Percentiles rank a stretch among this genome's conserved stretches.
These are phyloP conservation scores for Promerops cafer DNA, from an alignment of 2,113 vertebrate genomes.

Conservation along the genomic window DNA sequence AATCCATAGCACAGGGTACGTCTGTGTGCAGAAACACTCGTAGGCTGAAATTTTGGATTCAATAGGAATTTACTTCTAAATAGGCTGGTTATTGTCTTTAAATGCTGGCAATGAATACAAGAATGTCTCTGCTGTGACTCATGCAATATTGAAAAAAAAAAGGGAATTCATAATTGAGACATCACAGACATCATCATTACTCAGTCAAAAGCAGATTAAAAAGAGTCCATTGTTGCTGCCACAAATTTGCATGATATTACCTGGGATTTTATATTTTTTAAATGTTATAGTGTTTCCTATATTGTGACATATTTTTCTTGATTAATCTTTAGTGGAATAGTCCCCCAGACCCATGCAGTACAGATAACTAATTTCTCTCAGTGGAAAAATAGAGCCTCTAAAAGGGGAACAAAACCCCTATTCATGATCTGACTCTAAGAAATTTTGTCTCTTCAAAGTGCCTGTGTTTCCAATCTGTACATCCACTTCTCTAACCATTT, in stretches of 20 bases:
- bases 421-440: background rate
- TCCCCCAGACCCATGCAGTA: background rate
- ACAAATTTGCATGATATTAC: background rate
- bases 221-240: background rate
- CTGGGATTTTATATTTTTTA: background rate
- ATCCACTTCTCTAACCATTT: background rate
- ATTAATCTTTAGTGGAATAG: background rate
- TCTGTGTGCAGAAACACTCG: background rate
- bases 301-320: background rate
- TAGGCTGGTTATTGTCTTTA: background rate
- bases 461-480: background rate
- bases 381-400: background rate
- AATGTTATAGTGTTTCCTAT: background rate
- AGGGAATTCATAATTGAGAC: background rate
- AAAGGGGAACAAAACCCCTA: background rate
- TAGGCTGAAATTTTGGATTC: background rate
- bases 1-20: background rate
- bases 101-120: background rate
- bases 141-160: background rate
- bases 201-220: background rate
- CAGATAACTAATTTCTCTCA: background rate
- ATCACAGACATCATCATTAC: background rate
- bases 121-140: conserved; percentile 17
- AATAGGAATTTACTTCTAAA: background rate
- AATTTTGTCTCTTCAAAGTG: background rate